A percentile compares a stretch with the other conserved stretches of the same genome.
Conservation (phyloP, 2,797 vertebrate genomes). For the Tiaroga cobitis region DNA sequence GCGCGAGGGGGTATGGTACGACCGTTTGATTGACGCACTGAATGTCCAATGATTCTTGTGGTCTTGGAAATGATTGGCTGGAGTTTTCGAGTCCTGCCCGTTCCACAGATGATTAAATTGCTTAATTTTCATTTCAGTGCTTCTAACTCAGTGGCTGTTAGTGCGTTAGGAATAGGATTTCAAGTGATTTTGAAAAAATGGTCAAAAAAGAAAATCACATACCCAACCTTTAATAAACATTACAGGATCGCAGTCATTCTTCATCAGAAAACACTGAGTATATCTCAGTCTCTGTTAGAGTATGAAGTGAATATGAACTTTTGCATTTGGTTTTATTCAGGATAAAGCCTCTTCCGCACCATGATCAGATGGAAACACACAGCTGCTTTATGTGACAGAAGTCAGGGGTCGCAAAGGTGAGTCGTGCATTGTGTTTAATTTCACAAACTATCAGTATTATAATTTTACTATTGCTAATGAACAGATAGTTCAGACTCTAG, state of each 20-base stretch:
- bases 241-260: not conserved
- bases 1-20: no score
- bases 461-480: not conserved
- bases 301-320: not conserved
- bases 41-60: no score
- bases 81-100: no score
- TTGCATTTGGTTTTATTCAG: not conserved
- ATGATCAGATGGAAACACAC: not conserved
- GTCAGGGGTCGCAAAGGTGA: constrained; percentile 14
- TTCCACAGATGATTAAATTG: no score
- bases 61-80: no score
- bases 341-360: not conserved
- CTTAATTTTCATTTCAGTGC: no score
- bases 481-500: not conserved
- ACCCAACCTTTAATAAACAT: no score
- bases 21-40: no score
- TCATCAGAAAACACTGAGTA: not conserved
- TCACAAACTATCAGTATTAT: not conserved
- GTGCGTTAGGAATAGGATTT: no score
- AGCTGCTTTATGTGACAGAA: not conserved
- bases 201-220: no score
- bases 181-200: no score
- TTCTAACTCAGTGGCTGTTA: no score
- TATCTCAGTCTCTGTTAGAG: not conserved
- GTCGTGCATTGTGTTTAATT: not conserved